These are phyloP conservation scores for Cyanocitta stelleri DNA, from an alignment of 2,113 vertebrate genomes.

Conservation along the genomic window DNA sequence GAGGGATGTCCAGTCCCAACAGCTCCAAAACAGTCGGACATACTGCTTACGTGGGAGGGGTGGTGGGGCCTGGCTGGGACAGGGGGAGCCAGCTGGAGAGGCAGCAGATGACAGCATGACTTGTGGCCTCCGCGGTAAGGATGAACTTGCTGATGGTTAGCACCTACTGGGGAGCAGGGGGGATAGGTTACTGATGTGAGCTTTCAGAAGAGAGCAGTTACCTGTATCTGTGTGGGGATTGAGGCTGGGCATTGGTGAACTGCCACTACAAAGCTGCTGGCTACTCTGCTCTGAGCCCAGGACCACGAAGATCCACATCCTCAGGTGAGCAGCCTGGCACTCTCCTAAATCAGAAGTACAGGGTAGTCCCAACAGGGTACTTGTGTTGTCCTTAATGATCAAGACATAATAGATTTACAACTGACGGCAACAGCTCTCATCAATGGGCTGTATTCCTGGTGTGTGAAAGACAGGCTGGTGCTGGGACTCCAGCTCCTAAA, in stretches of 20 bases:
- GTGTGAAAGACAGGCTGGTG: not conserved
- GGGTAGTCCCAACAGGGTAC: not conserved
- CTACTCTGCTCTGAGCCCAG: not conserved
- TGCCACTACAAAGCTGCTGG: not conserved
- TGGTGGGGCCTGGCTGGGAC: not conserved
- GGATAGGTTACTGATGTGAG: not conserved
- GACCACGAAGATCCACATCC: not conserved
- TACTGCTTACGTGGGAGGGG: not conserved
- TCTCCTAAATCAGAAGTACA: not conserved
- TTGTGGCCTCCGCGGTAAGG: not conserved
- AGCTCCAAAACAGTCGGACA: not conserved
- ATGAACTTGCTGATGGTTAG: not conserved
- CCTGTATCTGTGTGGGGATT: fast-evolving
- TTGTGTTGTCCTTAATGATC: not conserved
- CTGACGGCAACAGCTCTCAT: not conserved
- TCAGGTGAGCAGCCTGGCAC: not conserved
- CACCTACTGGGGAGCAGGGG: not conserved
- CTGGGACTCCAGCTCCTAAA: not conserved
- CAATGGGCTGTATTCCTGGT: not conserved
- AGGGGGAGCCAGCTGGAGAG: fast-evolving
- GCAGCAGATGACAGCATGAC: not conserved
- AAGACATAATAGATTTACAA: not conserved
- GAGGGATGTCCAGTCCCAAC: not conserved
- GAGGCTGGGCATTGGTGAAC: not conserved
- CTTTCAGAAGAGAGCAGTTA: not conserved